A percentile compares a stretch with the other conserved stretches of the same genome.
Conservation (phyloP, 2,113 vertebrate species). For the Aix galericulata region DNA sequence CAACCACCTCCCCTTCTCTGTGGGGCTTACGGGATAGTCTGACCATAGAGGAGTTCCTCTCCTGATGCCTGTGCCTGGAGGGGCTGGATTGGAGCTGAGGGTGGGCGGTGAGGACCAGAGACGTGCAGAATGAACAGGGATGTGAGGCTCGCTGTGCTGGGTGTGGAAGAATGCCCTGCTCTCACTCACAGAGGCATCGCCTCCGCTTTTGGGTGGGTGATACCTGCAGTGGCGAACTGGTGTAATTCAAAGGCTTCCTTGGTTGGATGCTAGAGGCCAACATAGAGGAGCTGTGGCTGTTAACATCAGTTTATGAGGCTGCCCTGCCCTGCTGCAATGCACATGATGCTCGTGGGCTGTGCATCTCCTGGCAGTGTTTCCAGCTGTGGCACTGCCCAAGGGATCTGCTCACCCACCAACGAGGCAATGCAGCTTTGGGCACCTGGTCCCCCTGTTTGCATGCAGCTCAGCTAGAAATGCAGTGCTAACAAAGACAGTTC, state of each 20-base stretch:
- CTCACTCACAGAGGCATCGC: background rate
- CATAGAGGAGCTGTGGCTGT: background rate
- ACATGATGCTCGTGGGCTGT: background rate
- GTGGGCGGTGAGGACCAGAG: background rate
- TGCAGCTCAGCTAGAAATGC: background rate
- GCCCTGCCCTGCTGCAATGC: background rate
- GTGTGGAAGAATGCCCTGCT: background rate
- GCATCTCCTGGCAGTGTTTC: background rate
- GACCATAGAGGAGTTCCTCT: background rate
- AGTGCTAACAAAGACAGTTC: background rate
- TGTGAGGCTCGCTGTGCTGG: background rate
- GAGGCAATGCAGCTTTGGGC: background rate
- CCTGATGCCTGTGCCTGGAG: background rate
- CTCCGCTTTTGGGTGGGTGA: background rate
- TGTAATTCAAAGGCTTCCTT: background rate
- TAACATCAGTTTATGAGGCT: background rate
- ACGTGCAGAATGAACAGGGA: background rate
- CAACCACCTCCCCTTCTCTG: background rate
- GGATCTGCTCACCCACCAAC: background rate
- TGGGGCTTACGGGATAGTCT: background rate
- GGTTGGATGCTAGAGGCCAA: background rate
- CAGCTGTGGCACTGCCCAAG: background rate
- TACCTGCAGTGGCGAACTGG: background rate
- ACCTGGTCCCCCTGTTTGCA: background rate
- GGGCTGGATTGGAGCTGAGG: rapidly evolving